Evolutionary conservation across 2,797 vertebrate species (phyloP).

Genomic region (Aselliscus stoliczkanus): DNA sequence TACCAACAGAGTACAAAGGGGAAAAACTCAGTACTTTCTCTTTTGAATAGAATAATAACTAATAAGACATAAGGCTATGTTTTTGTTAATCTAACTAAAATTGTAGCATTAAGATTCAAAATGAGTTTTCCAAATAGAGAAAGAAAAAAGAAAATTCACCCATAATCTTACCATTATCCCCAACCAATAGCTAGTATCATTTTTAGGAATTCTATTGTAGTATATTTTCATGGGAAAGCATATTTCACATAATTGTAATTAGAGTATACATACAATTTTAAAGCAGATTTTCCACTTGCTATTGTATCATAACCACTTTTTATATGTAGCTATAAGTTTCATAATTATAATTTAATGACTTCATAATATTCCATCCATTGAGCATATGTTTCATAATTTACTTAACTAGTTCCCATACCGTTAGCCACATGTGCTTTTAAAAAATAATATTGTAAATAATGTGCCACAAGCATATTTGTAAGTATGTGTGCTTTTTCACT

Average conservation of each 20-base stretch:
- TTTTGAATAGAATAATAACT: not conserved
- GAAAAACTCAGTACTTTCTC: not conserved
- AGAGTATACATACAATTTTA: not conserved
- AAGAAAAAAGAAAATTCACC: not conserved
- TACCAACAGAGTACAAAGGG: not conserved
- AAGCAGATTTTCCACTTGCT: not conserved
- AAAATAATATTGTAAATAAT: slow-evolving; percentile 54
- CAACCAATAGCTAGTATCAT: not conserved
- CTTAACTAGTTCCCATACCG: slow-evolving; percentile 43
- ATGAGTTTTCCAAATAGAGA: not conserved
- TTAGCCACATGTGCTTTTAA: slow-evolving; percentile 49
- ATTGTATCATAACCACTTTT: slow-evolving; percentile 29
- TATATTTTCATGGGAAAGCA: not conserved
- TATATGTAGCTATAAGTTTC: slow-evolving; percentile 21
- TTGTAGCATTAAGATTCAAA: not conserved
- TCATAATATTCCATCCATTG: slow-evolving; percentile 48
- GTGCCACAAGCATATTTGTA: not conserved
- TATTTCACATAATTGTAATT: not conserved
- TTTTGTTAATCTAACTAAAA: not conserved
- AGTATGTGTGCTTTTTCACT: not conserved
- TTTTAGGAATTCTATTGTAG: not conserved
- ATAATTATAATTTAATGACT: slow-evolving; percentile 56
- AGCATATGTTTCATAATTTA: slow-evolving; percentile 59
- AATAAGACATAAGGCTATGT: not conserved
- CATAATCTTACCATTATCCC: not conserved